Percentiles rank a stretch among this genome's conserved stretches.
phyloP scores from a whole-genome alignment of 2,113 vertebrate genomes.

The Columbina picui region DNA sequence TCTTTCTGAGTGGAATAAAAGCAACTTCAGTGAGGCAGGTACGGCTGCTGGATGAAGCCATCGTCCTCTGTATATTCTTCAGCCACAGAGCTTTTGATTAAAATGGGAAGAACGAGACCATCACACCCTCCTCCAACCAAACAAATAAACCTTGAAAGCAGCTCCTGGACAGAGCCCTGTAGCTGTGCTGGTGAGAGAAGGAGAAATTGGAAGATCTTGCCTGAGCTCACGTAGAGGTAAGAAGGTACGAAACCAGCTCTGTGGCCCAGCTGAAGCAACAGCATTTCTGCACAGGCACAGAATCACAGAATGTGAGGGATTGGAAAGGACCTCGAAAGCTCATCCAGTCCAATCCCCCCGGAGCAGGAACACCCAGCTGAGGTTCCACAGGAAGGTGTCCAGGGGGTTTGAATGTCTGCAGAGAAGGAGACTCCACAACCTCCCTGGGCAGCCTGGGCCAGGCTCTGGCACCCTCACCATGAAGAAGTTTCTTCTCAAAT shows the following conservation, averaged over 20 bases:
- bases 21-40: not conserved
- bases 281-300: rapidly evolving
- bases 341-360: too few species aligned
- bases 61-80: not conserved
- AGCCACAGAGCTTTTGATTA: not conserved
- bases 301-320: too few species aligned
- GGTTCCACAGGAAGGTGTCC: too few species aligned
- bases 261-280: not conserved
- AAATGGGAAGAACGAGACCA: not conserved
- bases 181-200: not conserved
- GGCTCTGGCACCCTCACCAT: too few species aligned
- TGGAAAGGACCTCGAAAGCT: too few species aligned
- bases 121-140: not conserved
- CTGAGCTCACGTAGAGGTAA: not conserved
- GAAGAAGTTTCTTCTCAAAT: too few species aligned
- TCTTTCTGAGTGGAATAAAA: not conserved
- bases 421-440: too few species aligned
- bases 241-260: not conserved
- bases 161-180: not conserved
- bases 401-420: too few species aligned
- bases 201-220: not conserved
- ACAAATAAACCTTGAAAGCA: not conserved
- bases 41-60: not conserved
- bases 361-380: too few species aligned
- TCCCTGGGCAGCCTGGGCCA: too few species aligned